Percentiles rank a stretch among this genome's conserved stretches.
Conservation (phyloP, 2,888 invertebrate genomes). For the Drosophila antonietae region DNA sequence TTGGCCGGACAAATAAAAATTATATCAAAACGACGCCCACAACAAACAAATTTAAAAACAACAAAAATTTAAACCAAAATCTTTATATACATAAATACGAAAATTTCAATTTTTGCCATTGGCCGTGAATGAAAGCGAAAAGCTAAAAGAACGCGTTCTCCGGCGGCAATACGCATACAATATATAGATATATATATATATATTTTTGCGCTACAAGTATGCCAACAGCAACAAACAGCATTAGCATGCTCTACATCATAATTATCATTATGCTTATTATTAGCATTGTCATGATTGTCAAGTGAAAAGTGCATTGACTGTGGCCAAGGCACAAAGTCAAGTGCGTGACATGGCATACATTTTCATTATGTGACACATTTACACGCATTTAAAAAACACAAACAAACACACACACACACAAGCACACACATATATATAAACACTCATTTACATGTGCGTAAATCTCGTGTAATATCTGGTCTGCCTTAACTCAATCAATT, state of each 20-base stretch:
- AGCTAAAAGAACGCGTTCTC: constrained; percentile 30
- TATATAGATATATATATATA: too few relatives aligned
- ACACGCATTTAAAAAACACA: neutral
- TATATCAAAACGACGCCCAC: constrained; percentile 46
- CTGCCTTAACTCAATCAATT: constrained; percentile 43
- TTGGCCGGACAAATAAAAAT: constrained; percentile 31
- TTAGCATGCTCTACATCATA: neutral
- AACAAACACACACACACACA: neutral
- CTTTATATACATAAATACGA: neutral
- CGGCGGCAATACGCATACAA: constrained; percentile 11
- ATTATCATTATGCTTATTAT: neutral
- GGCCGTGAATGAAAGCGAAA: constrained; percentile 49
- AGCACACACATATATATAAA: too few relatives aligned
- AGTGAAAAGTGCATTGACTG: constrained; percentile 40
- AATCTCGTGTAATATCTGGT: neutral
- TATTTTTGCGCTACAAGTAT: constrained; percentile 16
- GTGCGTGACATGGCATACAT: constrained; percentile 7
- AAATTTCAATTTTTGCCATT: constrained; percentile 26
- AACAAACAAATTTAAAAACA: constrained; percentile 13
- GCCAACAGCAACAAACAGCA: constrained; percentile 8
- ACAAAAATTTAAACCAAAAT: neutral
- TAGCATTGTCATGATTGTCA: constrained; percentile 9
- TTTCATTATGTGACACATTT: constrained; percentile 6
- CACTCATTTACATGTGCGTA: constrained; percentile 1
- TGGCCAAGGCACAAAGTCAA: constrained; percentile 39